Conservation (phyloP, 2,888 invertebrate genomes). For the Aphidoletes aphidimyza region DNA sequence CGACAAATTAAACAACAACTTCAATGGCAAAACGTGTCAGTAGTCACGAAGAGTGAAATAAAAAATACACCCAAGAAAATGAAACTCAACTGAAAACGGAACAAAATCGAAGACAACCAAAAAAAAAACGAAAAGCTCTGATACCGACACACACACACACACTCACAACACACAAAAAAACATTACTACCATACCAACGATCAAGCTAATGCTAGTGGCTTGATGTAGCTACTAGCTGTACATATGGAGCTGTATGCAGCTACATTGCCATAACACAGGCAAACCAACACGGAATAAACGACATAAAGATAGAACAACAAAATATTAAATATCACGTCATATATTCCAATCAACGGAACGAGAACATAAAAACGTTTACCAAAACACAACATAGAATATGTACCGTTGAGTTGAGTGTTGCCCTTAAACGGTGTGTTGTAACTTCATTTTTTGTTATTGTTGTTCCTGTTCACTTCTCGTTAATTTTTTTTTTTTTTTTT, state of each 20-base stretch:
- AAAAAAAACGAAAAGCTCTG: background rate
- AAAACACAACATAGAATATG: slow-evolving; percentile 41
- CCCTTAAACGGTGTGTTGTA: background rate
- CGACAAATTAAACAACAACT: slow-evolving; percentile 37
- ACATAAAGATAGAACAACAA: background rate
- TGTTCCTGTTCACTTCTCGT: background rate
- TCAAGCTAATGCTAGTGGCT: too few relatives aligned
- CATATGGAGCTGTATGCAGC: background rate
- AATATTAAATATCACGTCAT: slow-evolving; percentile 51
- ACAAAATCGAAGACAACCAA: slow-evolving; percentile 14
- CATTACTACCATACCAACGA: too few relatives aligned
- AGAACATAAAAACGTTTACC: slow-evolving; percentile 42
- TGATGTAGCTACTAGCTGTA: too few relatives aligned
- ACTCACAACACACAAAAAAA: too few relatives aligned
- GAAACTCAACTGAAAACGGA: background rate
- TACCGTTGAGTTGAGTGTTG: slow-evolving; percentile 8
- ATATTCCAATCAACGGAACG: slow-evolving; percentile 29
- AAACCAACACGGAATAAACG: background rate
- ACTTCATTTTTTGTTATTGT: background rate
- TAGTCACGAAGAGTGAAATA: slow-evolving; percentile 34
- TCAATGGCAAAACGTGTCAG: slow-evolving; percentile 38
- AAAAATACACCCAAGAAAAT: background rate
- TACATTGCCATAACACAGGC: background rate
- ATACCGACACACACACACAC: too few relatives aligned
- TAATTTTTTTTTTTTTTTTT: background rate